Percentiles rank a stretch among this genome's conserved stretches.
These are phyloP conservation scores for Montifringilla adamsi DNA, from an alignment of 2,113 vertebrate species.

Conservation along the genomic window DNA sequence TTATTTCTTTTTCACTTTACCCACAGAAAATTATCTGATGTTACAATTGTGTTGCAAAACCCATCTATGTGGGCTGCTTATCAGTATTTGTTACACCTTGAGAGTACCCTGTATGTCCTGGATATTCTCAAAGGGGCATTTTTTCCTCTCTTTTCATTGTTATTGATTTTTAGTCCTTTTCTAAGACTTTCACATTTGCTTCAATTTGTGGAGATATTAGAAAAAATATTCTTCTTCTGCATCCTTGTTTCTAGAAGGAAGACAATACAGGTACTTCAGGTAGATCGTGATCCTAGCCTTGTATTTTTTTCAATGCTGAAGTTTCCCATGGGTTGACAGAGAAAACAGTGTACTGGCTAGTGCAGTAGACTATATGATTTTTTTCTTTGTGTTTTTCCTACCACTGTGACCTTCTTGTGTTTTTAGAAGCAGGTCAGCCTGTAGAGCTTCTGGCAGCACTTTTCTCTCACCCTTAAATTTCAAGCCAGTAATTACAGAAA, in stretches of 20 bases:
- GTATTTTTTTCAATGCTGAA: background rate
- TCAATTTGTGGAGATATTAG: background rate
- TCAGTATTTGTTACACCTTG: background rate
- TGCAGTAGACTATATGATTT: background rate
- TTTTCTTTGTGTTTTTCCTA: background rate
- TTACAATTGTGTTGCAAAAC: background rate
- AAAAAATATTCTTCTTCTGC: background rate
- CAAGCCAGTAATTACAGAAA: background rate
- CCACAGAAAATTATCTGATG: background rate
- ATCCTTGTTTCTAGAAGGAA: background rate
- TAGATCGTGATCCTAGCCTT: background rate
- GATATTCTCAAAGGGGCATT: fast-evolving
- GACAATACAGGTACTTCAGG: background rate
- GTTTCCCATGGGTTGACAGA: background rate
- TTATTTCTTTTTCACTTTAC: background rate
- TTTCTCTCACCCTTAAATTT: background rate
- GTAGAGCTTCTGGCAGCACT: background rate
- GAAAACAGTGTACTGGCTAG: background rate
- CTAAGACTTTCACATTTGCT: background rate
- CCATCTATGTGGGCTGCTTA: background rate
- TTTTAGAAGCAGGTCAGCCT: background rate
- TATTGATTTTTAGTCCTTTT: background rate
- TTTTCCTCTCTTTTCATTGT: background rate
- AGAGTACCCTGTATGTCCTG: background rate
- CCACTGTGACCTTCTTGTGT: background rate